Evolutionary conservation across 2,113 vertebrate species (phyloP), one percentile per base, ranked within the genome.

Genomic region (Zeus faber): DNA sequence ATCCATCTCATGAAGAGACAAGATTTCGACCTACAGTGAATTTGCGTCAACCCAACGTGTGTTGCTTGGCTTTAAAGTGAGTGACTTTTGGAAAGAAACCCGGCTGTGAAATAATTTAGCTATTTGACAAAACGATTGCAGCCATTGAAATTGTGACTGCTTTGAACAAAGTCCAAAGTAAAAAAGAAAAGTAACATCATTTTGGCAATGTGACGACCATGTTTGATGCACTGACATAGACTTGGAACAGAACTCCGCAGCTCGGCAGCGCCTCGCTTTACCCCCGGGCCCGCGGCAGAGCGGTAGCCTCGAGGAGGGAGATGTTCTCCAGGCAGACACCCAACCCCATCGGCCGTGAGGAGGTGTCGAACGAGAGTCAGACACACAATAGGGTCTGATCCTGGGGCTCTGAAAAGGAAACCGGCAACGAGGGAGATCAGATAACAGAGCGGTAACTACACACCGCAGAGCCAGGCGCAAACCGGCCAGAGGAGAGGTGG

Each of bases 391-490:
- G 59, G 76, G 27, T 22, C 60, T 83, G 75, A 84, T 82, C 61
- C 70, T 47, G 60, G 17, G 52, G 62, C 85, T 67, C 64, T 82
- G 62, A 90, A 89, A 86, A 85, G 80, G 86, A 84, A 89, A 85
- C 72, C 72, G 43, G 74, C 31, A 48, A 76, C 67, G 64, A 52
- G 26, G n/a, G 14, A 44, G 53, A 70, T 90, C 68, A 6, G 66
- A 68, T 83, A 54, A 62, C 69, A 31, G 26, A 61, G 22, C 67
- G 24, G 74, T 88, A 92, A 91, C 83, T 76, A 79, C 77, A 88
- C 85, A 73, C 65, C 46, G 0, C 50, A n/a, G 62, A 45, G 55
- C 29, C 55, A 58, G 59, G 62, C 74, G 17, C 16, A 56, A 80
- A 84, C 58, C 76, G 69, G 64, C 69, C 43, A 74, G 61, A 13